Base-by-base conservation (phyloP, 2,888 invertebrate genomes). In the Drosophila demipolita region DNA sequence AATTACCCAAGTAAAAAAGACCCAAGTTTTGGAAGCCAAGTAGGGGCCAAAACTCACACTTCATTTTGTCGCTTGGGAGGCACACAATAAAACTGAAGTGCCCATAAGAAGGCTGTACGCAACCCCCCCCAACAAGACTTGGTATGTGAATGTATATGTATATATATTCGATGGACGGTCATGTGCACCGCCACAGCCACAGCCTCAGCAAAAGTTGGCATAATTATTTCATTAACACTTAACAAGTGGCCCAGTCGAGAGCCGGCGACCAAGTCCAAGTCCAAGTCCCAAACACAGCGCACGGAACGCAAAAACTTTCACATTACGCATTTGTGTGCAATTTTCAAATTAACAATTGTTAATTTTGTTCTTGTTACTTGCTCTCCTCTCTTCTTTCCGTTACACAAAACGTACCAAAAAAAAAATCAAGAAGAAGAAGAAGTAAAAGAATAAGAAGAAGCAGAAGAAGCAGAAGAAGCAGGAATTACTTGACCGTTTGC, bases 221-320 rank as follows among this genome's bases (percentile, higher is more conserved):
- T 89, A 89, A 89, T 90, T 87, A 90, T 90, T 91, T 91, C 89
- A 89, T 89, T 89, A 89, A 89, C 90, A 87, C 90, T 87, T 87
- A 87, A 87, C 82, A 89, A 84, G 85, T 84, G 88, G 83, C 89
- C 73, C 74, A 78, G 73, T 63, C 70, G 64, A 66, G 67, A 23
- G 40, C 42, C 55, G 26, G 17, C 49, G 3, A 20, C 45, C 49
- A 63, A 78, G 78, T 82, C 62, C 49, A 50, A 42, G 78, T 82
- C 62, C 49, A 50, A 42, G 73, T 78, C 60, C 62, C 49, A 50
- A 42, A 42, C 53, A 53, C 29, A 54, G 60, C 17, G 52, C 63
- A 58, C 55, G 80, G 68, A 66, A 72, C 70, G 76, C 69, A 74
- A 78, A 90, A 88, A 90, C 90, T 91, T 89, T 90, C 82, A 73